Evolutionary conservation across 2,113 vertebrate genomes (phyloP).

Genomic region (Dicaeum eximium): DNA sequence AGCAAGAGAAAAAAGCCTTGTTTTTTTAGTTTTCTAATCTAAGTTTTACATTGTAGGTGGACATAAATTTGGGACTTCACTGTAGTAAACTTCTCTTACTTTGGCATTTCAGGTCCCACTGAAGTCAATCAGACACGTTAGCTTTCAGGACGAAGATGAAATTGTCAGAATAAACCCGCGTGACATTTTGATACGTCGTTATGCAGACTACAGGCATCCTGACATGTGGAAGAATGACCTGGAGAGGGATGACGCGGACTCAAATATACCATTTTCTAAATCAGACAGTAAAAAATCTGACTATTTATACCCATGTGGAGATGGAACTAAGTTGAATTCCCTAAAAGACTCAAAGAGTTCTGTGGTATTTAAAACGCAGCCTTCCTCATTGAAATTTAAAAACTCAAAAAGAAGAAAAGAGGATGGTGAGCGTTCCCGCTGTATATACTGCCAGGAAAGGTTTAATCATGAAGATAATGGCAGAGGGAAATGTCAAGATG

Average conservation of each 20-base stretch:
- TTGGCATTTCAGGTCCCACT: constrained; percentile 76
- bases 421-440: constrained; percentile 96
- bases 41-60: not conserved
- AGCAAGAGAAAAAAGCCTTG: not conserved
- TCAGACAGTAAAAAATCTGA: constrained; percentile 91
- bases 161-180: constrained; percentile 98
- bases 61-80: not conserved
- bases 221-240: constrained; percentile 92
- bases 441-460: constrained; percentile 96
- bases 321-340: constrained; percentile 85
- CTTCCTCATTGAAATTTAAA: constrained; percentile 87
- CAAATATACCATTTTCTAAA: constrained; percentile 85
- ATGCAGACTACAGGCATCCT: constrained; percentile 97
- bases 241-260: constrained; percentile 87
- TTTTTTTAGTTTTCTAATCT: not conserved
- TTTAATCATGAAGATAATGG: constrained; percentile 98
- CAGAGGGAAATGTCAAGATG: constrained; percentile 95
- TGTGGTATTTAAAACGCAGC: constrained; percentile 90
- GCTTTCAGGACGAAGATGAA: constrained; percentile 97
- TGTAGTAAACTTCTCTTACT: not conserved
- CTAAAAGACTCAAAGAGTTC: constrained; percentile 81
- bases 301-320: constrained; percentile 85
- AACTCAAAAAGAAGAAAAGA: constrained; percentile 92
- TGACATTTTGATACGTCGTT: constrained; percentile 93
- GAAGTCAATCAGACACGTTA: constrained; percentile 89